Evolutionary conservation across 2,888 invertebrate genomes (phyloP), one percentile per base, ranked within the genome.

Genomic region (Cactoblastis cactorum): DNA sequence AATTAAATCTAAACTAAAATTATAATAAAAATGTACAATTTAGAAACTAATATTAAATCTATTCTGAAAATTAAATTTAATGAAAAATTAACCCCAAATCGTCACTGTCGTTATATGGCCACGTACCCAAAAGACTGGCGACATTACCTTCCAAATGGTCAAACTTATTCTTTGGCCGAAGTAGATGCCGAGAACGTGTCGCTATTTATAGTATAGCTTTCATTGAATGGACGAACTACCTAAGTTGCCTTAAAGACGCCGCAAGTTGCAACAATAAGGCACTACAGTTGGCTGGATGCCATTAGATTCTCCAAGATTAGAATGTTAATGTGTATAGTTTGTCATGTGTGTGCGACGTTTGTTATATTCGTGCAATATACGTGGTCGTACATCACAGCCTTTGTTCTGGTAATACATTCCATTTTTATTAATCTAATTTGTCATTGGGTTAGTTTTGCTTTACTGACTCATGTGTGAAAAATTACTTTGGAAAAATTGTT

Each of bases 291-390:
- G 77, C 74, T 57, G 46, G n/a, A 51, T 55, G 75, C 77, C 77
- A 77, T 64, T 58, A 61, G 69, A 65, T 70, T 67, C 58, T 52
- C 61, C 67, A 63, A 74, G 75, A 75, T 77, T 75, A 70, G 63
- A 71, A 73, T 70, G 66, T 64, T 72, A 71, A 71, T 74, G 58
- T 62, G 48, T 43, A 53, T 53, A 64, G 63, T 74, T 69, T 69
- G 67, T 69, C 68, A 65, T 65, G 53, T 52, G 55, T 54, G 52
- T 28, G 53, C 55, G 53, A 57, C 57, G 57, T 51, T 58, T 37
- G 50, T 50, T 49, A 62, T 49, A 49, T 47, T 24, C 15, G 45
- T 17, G 45, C 34, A 35, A 15, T 14, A 35, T 35, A 35, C 5
- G 14, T 6, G 3, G n/a, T n/a, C n/a, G 8, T 28, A 28, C 9